phyloP scores from a whole-genome alignment of 2,888 invertebrate species.

The Norana najaformis region DNA sequence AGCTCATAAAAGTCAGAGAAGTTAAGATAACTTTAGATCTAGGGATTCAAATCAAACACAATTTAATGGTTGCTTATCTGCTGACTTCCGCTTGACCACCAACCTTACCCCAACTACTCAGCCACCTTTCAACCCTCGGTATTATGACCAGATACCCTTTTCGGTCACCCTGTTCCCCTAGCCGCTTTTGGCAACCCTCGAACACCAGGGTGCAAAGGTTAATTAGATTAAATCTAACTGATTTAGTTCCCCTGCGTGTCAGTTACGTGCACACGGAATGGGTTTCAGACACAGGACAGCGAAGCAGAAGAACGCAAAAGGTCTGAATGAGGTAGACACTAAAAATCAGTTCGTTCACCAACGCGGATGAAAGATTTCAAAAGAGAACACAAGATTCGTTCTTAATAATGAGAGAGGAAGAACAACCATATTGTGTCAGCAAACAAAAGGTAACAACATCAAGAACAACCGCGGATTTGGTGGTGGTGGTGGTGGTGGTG shows the following conservation, averaged over 20 bases:
- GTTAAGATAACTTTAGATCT: background rate
- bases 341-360: too few relatives aligned
- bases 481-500: background rate
- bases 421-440: background rate
- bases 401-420: background rate
- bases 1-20: background rate
- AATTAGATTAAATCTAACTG: background rate
- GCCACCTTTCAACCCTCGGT: background rate
- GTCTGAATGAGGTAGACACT: too few relatives aligned
- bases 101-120: background rate
- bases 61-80: background rate
- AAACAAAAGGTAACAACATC: background rate
- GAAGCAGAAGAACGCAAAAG: too few relatives aligned
- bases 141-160: background rate
- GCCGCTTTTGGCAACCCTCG: background rate
- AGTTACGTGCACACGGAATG: background rate
- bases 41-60: background rate
- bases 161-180: background rate
- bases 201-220: background rate
- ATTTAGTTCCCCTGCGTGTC: background rate
- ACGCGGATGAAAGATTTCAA: too few relatives aligned
- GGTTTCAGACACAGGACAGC: background rate
- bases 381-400: too few relatives aligned
- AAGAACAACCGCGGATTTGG: background rate
- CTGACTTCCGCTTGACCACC: background rate